These are phyloP conservation scores for Ciconia stormi DNA, from an alignment of 2,113 vertebrate species.

Conservation along the genomic window DNA sequence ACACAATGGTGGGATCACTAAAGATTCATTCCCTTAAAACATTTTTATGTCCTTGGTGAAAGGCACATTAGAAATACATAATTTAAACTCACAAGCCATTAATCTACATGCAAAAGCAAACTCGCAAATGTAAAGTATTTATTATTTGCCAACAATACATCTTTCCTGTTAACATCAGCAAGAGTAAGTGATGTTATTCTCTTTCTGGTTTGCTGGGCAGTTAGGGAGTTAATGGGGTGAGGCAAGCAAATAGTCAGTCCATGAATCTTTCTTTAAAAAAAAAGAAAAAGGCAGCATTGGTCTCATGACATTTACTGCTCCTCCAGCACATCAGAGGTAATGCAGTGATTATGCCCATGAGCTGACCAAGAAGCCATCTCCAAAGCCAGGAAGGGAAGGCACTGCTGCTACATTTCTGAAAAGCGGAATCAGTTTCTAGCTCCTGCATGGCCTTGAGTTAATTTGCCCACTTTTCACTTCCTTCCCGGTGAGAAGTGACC, in stretches of 20 bases:
- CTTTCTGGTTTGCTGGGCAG: not conserved
- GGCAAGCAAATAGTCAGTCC: not conserved
- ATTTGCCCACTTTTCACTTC: not conserved
- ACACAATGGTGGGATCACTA: not conserved
- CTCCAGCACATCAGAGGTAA: not conserved
- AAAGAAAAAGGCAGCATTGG: not conserved
- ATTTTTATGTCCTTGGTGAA: not conserved
- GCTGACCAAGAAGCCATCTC: not conserved
- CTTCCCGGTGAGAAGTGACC: not conserved
- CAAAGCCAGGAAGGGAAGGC: not conserved
- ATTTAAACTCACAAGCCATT: not conserved
- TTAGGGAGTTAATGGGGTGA: not conserved
- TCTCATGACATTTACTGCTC: not conserved
- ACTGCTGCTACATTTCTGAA: not conserved
- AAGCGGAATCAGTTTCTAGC: not conserved
- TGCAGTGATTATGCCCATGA: not conserved
- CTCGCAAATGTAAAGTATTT: not conserved
- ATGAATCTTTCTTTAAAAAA: not conserved
- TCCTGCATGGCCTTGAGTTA: not conserved
- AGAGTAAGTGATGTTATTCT: not conserved
- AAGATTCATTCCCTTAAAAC: not conserved
- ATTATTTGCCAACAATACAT: not conserved
- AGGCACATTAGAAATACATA: not conserved
- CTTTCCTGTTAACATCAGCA: not conserved
- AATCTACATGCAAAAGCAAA: not conserved